Conservation (phyloP, 1,140 invertebrate genomes). For the Leucophenga varia region DNA sequence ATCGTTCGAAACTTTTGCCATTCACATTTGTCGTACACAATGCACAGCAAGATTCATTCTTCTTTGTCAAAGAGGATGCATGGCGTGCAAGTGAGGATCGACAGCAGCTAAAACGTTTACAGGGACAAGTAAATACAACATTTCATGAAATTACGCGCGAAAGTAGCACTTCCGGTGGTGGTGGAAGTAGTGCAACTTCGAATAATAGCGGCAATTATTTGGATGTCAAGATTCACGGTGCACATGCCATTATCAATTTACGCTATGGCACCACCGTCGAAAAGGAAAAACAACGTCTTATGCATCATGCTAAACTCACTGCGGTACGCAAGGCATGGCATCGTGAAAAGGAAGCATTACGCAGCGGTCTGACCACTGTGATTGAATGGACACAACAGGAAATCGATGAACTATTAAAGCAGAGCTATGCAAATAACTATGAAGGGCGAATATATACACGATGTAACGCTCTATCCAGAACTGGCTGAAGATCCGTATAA, state of each 20-base stretch:
- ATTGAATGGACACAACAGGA: constrained; percentile 77
- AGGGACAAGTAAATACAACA: constrained; percentile 89
- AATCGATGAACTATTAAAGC: constrained; percentile 83
- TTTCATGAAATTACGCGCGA: constrained; percentile 80
- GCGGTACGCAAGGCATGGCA: constrained; percentile 91
- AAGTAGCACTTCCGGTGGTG: constrained; percentile 56
- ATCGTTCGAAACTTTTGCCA: constrained; percentile 83
- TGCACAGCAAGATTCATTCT: constrained; percentile 88
- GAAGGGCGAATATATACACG: constrained; percentile 89
- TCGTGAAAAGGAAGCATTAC: constrained; percentile 79
- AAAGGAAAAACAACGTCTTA: constrained; percentile 81
- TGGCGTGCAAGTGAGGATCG: constrained; percentile 86
- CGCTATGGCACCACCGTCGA: constrained; percentile 87
- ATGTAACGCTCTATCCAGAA: constrained; percentile 85
- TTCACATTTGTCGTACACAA: constrained; percentile 88
- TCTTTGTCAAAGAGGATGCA: constrained; percentile 90
- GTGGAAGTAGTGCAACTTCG: neutral
- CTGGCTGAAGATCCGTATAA: constrained; percentile 95
- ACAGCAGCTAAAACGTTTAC: constrained; percentile 82
- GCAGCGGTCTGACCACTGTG: constrained; percentile 71
- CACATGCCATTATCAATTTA: constrained; percentile 78
- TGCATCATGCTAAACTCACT: constrained; percentile 83
- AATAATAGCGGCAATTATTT: constrained; percentile 65
- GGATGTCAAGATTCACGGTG: constrained; percentile 84
- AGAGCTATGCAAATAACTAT: constrained; percentile 78